Evolutionary conservation across 2,113 vertebrate genomes (phyloP).

Genomic region (Psettodes erumei): DNA sequence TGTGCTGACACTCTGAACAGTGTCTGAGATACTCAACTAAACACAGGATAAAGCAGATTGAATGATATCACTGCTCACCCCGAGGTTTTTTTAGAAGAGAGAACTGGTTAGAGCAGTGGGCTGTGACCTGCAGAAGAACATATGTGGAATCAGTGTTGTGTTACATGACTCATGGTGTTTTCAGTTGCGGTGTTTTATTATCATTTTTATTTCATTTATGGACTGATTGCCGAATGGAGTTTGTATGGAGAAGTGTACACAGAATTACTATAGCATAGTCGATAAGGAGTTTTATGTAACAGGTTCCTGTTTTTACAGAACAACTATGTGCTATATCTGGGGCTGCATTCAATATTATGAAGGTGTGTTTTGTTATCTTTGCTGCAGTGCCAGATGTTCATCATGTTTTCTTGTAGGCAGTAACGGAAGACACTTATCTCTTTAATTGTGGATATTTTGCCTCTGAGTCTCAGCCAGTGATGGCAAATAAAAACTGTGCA

Average conservation of each 20-base stretch:
- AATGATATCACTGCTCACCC: conserved; percentile 12
- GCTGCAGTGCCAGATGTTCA: background rate
- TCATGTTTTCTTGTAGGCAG: background rate
- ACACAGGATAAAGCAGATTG: conserved; percentile 29
- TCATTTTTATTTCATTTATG: too few relatives aligned
- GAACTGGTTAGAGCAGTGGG: conserved; percentile 16
- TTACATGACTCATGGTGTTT: conserved; percentile 22
- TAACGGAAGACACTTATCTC: background rate
- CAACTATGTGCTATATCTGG: background rate
- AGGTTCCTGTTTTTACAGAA: background rate
- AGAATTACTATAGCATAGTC: background rate
- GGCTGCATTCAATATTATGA: background rate
- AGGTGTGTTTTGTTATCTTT: background rate
- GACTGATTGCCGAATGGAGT: conserved; percentile 8
- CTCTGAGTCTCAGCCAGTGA: background rate
- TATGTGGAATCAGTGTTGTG: conserved; percentile 30
- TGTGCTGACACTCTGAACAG: conserved; percentile 8
- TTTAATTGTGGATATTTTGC: background rate
- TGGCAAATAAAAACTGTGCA: background rate
- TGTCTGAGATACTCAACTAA: conserved; percentile 20
- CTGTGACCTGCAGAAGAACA: conserved; percentile 3
- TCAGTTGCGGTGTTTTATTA: conserved; percentile 12
- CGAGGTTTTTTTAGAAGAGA: background rate
- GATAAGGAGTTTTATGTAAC: background rate
- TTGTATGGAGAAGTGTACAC: conserved; percentile 1